These are phyloP conservation scores for Geophilus truncorum DNA, from an alignment of 2,888 invertebrate genomes.

Conservation along the genomic window DNA sequence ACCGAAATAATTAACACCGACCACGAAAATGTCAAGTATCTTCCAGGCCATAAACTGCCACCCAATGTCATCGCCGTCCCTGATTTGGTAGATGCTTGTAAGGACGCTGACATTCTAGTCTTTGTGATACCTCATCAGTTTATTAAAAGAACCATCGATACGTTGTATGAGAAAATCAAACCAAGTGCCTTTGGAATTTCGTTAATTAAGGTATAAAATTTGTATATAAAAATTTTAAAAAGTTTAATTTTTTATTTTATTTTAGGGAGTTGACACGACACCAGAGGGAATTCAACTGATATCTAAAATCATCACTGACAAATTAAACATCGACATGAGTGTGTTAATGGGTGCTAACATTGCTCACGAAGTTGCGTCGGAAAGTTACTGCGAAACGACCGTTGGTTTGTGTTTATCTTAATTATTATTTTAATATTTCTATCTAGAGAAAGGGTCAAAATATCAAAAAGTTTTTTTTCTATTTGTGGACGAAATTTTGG, in stretches of 20 bases:
- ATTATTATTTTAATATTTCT: too few species aligned
- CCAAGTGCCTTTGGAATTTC: conserved; percentile 85
- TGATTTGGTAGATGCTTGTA: conserved; percentile 86
- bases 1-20: conserved; percentile 97
- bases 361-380: conserved; percentile 94
- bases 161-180: conserved; percentile 82
- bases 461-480: too few species aligned
- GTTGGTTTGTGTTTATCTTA: conserved; percentile 65
- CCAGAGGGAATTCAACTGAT: too few species aligned
- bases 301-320: too few species aligned
- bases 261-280: conserved; percentile 79
- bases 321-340: conserved; percentile 82
- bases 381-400: conserved; percentile 98
- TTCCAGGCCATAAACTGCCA: conserved; percentile 91
- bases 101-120: conserved; percentile 87
- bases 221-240: too few species aligned
- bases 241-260: too few species aligned
- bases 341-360: conserved; percentile 99
- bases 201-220: conserved; percentile 79
- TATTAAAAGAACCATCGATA: conserved; percentile 77
- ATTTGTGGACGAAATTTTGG: too few species aligned
- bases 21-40: conserved; percentile 97
- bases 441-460: too few species aligned
- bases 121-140: conserved; percentile 99
- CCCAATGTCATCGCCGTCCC: conserved; percentile 58